Base-by-base conservation (phyloP, 2,888 invertebrate genomes). In the Augochlorella aurata region DNA sequence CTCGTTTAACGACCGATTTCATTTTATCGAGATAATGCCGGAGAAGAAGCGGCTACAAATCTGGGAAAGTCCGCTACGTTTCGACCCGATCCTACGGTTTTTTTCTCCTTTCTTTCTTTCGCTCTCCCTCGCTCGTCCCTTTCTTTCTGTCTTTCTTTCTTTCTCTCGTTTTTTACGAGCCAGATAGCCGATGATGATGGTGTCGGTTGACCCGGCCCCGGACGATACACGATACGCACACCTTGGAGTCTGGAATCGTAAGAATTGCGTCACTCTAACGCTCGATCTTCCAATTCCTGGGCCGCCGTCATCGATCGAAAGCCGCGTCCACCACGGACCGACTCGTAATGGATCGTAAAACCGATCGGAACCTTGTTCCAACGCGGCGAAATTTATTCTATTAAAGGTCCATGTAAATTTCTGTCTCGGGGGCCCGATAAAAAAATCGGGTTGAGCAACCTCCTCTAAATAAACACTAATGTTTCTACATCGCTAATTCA, bases 1-100 rank as follows among this genome's bases (percentile, higher is more conserved):
- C 83, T 83, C 90, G 86, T 88, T 90, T 90, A 90, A 90, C 87
- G 90, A 90, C 86, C 90, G 87, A 90, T 89, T 89, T 89, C 86
- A 85, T 87, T 87, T 87, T 84, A 82, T 84, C 85, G 83, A 87
- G 86, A 90, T 89, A 89, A 90, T 85, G 82, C 84, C 68, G 77
- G 72, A 16, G 73, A 52, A 70, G 82, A 50, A 16, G 5, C 69
- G 79, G 65, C 77, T 52, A 85, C 85, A 69, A 85, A 85, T 80
- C 79, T 84, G 79, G 77, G 80, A 82, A 84, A 80, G 77, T 77
- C 74, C 72, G 73, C 66, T 49, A 61, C 49, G 63, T 67, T 38
- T 81, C 76, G 84, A 76, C 5, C 65, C 29, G 81, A n/a, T 71
- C 75, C 69, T 58, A n/a, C 21, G 67, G 49, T 16, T 54, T 65